Percentiles rank a stretch among this genome's conserved stretches.
Evolutionary conservation across 2,888 invertebrate genomes (phyloP).

Genomic region (Plagiodera versicolora): DNA sequence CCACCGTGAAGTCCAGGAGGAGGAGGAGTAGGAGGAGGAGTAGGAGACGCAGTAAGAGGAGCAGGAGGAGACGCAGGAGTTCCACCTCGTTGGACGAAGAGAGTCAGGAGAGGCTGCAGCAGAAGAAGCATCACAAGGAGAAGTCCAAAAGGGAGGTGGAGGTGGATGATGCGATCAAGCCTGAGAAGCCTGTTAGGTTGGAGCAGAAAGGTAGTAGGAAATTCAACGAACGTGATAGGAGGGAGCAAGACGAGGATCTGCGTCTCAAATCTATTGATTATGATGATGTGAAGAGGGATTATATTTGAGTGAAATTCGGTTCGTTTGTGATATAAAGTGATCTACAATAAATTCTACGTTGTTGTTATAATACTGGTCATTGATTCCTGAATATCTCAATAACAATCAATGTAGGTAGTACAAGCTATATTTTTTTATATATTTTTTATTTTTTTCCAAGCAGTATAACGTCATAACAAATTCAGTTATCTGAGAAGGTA

Average conservation of each 20-base stretch:
- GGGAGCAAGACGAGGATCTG: background rate
- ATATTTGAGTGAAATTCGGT: conserved; percentile 8
- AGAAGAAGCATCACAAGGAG: background rate
- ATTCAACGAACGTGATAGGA: background rate
- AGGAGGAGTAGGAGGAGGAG: conserved; percentile 6
- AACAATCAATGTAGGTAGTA: too few species aligned
- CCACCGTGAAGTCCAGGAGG: conserved; percentile 9
- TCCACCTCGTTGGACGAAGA: conserved; percentile 8
- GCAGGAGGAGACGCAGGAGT: conserved; percentile 9
- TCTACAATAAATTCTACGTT: background rate
- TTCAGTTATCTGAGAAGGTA: too few species aligned
- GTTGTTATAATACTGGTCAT: too few species aligned
- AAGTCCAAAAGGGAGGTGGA: background rate
- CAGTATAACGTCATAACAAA: too few species aligned
- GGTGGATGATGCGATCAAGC: background rate
- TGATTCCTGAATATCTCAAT: too few species aligned
- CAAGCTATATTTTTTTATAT: too few species aligned
- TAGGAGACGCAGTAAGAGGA: conserved; percentile 13
- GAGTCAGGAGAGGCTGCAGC: conserved; percentile 1
- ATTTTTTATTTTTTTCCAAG: too few species aligned
- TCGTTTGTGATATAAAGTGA: background rate
- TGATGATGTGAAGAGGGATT: conserved; percentile 14
- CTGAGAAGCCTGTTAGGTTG: background rate
- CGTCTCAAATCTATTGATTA: conserved; percentile 13
- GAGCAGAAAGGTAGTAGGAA: background rate